Percentiles rank a stretch among this genome's conserved stretches.
These are phyloP conservation scores for Folsomia candida DNA, from an alignment of 2,888 invertebrate genomes.

Conservation along the genomic window DNA sequence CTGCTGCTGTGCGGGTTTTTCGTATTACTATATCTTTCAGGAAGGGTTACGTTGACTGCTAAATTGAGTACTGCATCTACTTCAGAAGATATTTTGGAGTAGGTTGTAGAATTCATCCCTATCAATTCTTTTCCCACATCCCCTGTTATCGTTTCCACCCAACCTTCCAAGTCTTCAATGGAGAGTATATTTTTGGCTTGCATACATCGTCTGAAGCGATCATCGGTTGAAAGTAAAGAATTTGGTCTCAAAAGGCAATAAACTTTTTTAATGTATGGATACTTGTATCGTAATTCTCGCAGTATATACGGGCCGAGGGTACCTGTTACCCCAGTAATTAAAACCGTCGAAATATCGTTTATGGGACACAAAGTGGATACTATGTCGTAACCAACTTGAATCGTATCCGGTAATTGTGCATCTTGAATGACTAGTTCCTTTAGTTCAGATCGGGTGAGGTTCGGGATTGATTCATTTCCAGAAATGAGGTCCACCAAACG, in stretches of 20 bases:
- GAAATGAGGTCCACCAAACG: slow-evolving; percentile 24
- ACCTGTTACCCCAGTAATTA: slow-evolving; percentile 44
- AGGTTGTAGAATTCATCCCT: no score
- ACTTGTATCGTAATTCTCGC: slow-evolving; percentile 25
- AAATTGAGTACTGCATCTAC: slow-evolving; percentile 33
- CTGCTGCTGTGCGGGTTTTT: slow-evolving; percentile 14
- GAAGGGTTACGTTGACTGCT: slow-evolving; percentile 31
- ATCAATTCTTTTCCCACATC: no score
- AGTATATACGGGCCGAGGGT: slow-evolving; percentile 37
- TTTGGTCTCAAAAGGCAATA: slow-evolving; percentile 30
- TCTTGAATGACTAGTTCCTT: slow-evolving; percentile 23
- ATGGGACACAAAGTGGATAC: no score
- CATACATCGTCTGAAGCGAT: not conserved
- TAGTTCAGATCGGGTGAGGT: slow-evolving; percentile 23
- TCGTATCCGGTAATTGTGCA: no score
- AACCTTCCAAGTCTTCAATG: not conserved
- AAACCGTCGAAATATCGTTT: no score
- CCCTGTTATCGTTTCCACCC: no score
- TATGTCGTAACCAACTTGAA: no score
- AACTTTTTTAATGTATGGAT: slow-evolving; percentile 19
- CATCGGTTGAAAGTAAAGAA: not conserved
- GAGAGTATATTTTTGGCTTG: not conserved
- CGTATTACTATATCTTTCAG: slow-evolving; percentile 23
- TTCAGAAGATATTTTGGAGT: slow-evolving; percentile 13
- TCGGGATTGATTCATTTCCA: slow-evolving; percentile 13